Conservation (phyloP, 2,888 invertebrate genomes). For the Volucella inflata region DNA sequence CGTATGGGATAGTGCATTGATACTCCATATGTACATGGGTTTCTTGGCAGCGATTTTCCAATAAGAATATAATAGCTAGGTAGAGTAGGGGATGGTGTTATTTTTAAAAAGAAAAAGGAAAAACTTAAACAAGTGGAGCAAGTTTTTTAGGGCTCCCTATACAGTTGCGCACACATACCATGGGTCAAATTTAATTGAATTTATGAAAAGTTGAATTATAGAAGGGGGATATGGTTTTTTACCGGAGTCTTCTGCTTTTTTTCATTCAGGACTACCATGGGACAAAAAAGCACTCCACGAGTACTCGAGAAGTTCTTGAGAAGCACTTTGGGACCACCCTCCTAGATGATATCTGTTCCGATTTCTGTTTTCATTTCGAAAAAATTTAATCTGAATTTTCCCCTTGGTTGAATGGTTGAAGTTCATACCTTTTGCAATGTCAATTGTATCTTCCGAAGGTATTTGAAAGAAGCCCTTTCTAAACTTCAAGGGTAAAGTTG, state of each 20-base stretch:
- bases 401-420: neutral
- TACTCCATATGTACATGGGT: slow-evolving; percentile 60
- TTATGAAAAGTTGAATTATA: slow-evolving; percentile 68
- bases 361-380: slow-evolving; percentile 50
- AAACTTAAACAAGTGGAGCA: slow-evolving; percentile 34
- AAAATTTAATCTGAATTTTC: slow-evolving; percentile 38
- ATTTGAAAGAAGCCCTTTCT: too few species aligned
- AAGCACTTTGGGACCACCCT: slow-evolving; percentile 5
- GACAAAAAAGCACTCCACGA: slow-evolving; percentile 29
- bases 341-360: slow-evolving; percentile 24
- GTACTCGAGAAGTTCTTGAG: slow-evolving; percentile 10
- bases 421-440: neutral
- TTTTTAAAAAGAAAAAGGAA: slow-evolving; percentile 3
- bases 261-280: slow-evolving; percentile 18
- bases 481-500: too few species aligned
- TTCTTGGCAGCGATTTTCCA: slow-evolving; percentile 61
- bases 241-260: too few species aligned
- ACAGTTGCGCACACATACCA: slow-evolving; percentile 42
- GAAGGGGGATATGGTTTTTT: neutral
- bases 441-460: too few species aligned
- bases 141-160: slow-evolving; percentile 56
- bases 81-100: slow-evolving; percentile 19
- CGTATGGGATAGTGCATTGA: slow-evolving; percentile 32
- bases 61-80: slow-evolving; percentile 1
- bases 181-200: slow-evolving; percentile 72